phyloP scores from a whole-genome alignment of 2,888 invertebrate genomes.

The Drosophila prostipennis region DNA sequence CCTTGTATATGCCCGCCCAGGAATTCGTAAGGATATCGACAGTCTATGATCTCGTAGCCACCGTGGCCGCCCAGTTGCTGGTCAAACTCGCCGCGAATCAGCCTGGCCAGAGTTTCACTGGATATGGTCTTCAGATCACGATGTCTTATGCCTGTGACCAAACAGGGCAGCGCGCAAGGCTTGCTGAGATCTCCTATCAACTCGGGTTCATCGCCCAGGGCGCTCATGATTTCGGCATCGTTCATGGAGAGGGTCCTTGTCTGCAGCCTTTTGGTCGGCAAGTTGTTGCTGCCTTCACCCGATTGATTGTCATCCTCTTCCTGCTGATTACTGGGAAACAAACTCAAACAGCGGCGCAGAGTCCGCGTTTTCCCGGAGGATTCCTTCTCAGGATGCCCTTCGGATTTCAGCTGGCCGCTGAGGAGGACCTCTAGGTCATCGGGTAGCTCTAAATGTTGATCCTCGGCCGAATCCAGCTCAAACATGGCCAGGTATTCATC shows the following conservation, averaged over 20 bases:
- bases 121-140: constrained; percentile 92
- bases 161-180: constrained; percentile 90
- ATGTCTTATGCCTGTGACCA: constrained; percentile 87
- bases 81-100: constrained; percentile 89
- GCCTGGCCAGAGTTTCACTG: constrained; percentile 88
- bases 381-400: constrained; percentile 3
- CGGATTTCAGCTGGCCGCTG: constrained; percentile 85
- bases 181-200: constrained; percentile 93
- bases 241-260: constrained; percentile 90
- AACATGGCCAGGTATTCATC: constrained; percentile 87
- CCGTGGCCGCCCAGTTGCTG: constrained; percentile 85
- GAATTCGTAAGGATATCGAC: constrained; percentile 97
- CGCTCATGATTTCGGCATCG: constrained; percentile 89
- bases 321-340: constrained; percentile 80
- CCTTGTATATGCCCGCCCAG: constrained; percentile 95
- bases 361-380: constrained; percentile 62
- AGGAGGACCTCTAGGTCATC: constrained; percentile 86
- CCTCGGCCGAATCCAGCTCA: constrained; percentile 84
- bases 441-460: constrained; percentile 82
- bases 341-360: constrained; percentile 84
- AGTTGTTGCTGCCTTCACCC: constrained; percentile 55
- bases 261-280: constrained; percentile 78
- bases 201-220: constrained; percentile 89
- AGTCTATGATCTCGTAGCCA: constrained; percentile 93
- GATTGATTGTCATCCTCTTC: constrained; percentile 53